Percentiles rank a stretch among this genome's conserved stretches.
Evolutionary conservation across 2,888 invertebrate genomes (phyloP).

Genomic region (Cremastinae sp.): DNA sequence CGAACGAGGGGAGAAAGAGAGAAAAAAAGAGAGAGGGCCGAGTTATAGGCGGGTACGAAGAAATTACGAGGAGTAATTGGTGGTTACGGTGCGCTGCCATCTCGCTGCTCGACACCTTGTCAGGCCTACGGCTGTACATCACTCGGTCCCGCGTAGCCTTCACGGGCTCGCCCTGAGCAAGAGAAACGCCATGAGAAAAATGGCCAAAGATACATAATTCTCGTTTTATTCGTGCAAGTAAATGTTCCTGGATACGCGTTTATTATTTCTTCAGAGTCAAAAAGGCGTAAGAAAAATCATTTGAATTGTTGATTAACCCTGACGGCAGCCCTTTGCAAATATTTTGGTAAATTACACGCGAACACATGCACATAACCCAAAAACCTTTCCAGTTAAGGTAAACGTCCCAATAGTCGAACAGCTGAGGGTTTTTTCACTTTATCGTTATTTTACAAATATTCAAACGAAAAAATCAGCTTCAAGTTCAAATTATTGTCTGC

Average conservation of each 20-base stretch:
- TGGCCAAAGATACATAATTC: slow-evolving; percentile 43
- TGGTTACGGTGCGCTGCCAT: slow-evolving; percentile 64
- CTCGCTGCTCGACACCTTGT: slow-evolving; percentile 68
- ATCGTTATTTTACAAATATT: no score
- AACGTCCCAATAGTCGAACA: no score
- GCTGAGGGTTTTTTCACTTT: no score
- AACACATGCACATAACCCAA: no score
- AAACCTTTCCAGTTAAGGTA: no score
- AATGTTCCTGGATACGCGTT: slow-evolving; percentile 22
- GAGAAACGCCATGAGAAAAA: slow-evolving; percentile 16
- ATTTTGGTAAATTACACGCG: neutral
- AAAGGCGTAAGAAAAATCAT: slow-evolving; percentile 9
- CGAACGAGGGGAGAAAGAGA: slow-evolving; percentile 10
- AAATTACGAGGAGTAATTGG: slow-evolving; percentile 67
- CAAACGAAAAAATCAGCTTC: no score
- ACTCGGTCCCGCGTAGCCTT: slow-evolving; percentile 53
- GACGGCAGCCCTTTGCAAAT: slow-evolving; percentile 1
- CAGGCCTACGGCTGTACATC: slow-evolving; percentile 63
- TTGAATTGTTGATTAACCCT: no score
- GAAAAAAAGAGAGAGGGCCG: slow-evolving; percentile 13
- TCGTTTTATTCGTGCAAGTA: slow-evolving; percentile 36
- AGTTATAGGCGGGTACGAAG: slow-evolving; percentile 49
- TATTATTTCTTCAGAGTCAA: neutral
- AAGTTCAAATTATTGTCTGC: no score
- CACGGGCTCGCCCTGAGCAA: neutral